Evolutionary conservation across 2,797 vertebrate species (phyloP).

Genomic region (Gambelia wislizenii): DNA sequence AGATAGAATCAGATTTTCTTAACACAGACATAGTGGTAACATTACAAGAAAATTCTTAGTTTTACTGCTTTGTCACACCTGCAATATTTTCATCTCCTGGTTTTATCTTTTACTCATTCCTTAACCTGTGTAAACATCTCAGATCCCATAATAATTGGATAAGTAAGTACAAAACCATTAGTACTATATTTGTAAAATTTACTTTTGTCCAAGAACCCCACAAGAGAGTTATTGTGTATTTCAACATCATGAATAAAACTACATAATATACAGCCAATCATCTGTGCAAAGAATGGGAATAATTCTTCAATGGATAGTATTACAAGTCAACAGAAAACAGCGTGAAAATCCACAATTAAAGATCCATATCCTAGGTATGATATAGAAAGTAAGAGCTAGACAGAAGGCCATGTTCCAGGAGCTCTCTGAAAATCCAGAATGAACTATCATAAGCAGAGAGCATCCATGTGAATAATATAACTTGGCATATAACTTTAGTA

Average conservation of each 20-base stretch:
- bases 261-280: conserved; percentile 40
- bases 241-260: conserved; percentile 5
- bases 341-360: conserved; percentile 58
- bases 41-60: not conserved
- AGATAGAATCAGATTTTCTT: not conserved
- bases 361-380: conserved; percentile 58
- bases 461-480: conserved; percentile 73
- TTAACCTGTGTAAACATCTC: not conserved
- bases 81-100: not conserved
- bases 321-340: conserved; percentile 27
- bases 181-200: conserved; percentile 12
- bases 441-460: conserved; percentile 71
- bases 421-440: conserved; percentile 38
- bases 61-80: too few species aligned
- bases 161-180: not conserved
- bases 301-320: conserved; percentile 36
- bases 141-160: not conserved
- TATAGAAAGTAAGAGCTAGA: conserved; percentile 42
- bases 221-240: conserved; percentile 37
- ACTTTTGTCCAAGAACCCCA: not conserved
- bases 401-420: conserved; percentile 19
- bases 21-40: not conserved
- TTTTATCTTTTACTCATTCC: not conserved
- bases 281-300: conserved; percentile 17
- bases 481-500: conserved; percentile 73